Evolutionary conservation across 2,113 vertebrate genomes (phyloP).

Genomic region (Gracilinanus agilis): DNA sequence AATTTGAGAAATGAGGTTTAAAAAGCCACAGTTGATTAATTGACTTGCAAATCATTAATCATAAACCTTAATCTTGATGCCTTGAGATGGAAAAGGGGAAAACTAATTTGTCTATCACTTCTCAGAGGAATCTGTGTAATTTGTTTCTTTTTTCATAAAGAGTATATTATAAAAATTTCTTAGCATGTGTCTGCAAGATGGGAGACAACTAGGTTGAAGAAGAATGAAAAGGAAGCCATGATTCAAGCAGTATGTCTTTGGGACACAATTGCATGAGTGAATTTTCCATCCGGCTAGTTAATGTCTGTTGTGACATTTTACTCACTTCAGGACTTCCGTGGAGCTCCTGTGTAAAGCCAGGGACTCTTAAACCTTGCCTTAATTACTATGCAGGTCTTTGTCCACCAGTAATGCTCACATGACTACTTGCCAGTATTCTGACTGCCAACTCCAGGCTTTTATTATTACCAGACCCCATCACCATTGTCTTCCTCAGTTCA

Average conservation of each 20-base stretch:
- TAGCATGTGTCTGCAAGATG: accelerated
- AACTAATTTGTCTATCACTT: slow-evolving; percentile 51
- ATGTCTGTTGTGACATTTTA: not conserved
- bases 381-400: not conserved
- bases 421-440: not conserved
- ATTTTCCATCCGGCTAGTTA: not conserved
- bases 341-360: not conserved
- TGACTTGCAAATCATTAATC: slow-evolving; percentile 76
- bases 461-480: too few species aligned
- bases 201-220: not conserved
- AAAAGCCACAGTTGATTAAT: slow-evolving; percentile 66
- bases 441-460: not conserved
- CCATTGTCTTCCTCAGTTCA: too few species aligned
- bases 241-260: not conserved
- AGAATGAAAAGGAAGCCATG: accelerated
- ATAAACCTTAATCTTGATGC: slow-evolving; percentile 30
- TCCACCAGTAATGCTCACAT: not conserved
- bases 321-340: not conserved
- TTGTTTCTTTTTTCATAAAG: not conserved
- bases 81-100: not conserved
- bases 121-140: slow-evolving; percentile 11
- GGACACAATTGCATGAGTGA: not conserved
- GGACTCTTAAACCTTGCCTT: not conserved
- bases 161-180: not conserved
- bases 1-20: slow-evolving; percentile 74